Conservation (phyloP, 2,888 invertebrate genomes). For the Agrochola macilenta region DNA sequence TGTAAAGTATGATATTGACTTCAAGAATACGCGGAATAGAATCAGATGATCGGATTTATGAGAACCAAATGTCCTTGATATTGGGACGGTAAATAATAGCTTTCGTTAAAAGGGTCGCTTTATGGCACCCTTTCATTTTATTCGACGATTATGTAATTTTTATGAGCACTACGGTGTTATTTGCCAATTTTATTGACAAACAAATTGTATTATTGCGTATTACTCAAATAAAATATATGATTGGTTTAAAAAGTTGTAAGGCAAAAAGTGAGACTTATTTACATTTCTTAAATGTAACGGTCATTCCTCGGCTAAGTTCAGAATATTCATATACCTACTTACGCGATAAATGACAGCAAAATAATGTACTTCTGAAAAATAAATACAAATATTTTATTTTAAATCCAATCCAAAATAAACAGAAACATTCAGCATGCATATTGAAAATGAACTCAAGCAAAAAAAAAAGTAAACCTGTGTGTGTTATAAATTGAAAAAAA, state of each 20-base stretch:
- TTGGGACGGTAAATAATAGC: constrained; percentile 87
- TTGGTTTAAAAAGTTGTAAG: background rate
- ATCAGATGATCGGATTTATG: constrained; percentile 77
- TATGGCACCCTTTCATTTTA: constrained; percentile 88
- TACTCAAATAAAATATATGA: constrained; percentile 12
- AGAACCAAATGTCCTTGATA: constrained; percentile 75
- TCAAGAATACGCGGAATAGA: constrained; percentile 70
- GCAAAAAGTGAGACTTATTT: background rate
- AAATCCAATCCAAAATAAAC: constrained; percentile 6
- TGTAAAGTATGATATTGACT: background rate
- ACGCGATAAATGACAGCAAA: background rate
- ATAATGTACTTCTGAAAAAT: too few species aligned
- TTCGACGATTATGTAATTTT: constrained; percentile 87
- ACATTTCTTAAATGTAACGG: background rate
- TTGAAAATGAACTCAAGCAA: constrained; percentile 17
- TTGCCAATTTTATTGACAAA: constrained; percentile 84
- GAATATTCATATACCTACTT: background rate
- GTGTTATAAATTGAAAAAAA: background rate
- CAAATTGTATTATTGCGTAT: constrained; percentile 75
- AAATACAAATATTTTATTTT: background rate
- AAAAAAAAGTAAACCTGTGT: background rate
- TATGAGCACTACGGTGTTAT: constrained; percentile 81
- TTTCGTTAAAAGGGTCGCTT: constrained; percentile 85
- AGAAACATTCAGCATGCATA: background rate
- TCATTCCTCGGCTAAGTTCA: background rate